Conservation (phyloP, 2,797 vertebrate species). For the Aeoliscus strigatus region DNA sequence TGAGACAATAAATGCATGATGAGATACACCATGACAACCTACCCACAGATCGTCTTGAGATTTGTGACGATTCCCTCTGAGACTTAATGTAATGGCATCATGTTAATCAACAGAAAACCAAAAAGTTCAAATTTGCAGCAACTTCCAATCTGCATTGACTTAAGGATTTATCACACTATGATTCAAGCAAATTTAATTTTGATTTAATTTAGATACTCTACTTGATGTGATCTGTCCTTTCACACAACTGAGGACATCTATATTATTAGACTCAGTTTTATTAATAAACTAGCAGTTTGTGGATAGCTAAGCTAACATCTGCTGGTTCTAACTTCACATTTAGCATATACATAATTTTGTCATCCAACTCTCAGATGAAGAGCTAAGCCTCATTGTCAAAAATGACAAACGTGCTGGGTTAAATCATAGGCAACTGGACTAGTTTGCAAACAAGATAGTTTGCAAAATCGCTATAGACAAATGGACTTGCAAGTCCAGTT, state of each 20-base stretch:
- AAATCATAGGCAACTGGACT: too few species aligned
- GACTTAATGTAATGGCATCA: constrained; percentile 28
- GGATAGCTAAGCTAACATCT: constrained; percentile 4
- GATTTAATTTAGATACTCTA: too few species aligned
- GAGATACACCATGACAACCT: constrained; percentile 1
- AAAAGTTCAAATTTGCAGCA: not conserved
- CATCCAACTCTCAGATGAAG: constrained; percentile 1
- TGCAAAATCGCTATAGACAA: too few species aligned
- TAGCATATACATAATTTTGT: constrained; percentile 2
- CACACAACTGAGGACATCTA: too few species aligned
- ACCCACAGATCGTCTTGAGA: constrained; percentile 13
- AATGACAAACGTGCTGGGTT: too few species aligned
- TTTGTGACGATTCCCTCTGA: constrained; percentile 19
- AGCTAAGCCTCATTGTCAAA: not conserved
- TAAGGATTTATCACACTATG: constrained; percentile 18
- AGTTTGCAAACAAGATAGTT: too few species aligned
- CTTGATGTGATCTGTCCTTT: too few species aligned
- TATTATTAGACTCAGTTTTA: constrained; percentile 8
- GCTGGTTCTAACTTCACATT: constrained; percentile 8
- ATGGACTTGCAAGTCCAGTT: too few species aligned
- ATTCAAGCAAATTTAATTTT: constrained; percentile 9
- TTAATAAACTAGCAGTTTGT: constrained; percentile 5
- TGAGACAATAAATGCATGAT: constrained; percentile 5
- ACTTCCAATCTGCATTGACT: constrained; percentile 17
- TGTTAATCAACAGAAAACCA: too few species aligned